These are phyloP conservation scores for Trissolcus japonicus DNA, from an alignment of 2,888 invertebrate genomes.

Conservation along the genomic window DNA sequence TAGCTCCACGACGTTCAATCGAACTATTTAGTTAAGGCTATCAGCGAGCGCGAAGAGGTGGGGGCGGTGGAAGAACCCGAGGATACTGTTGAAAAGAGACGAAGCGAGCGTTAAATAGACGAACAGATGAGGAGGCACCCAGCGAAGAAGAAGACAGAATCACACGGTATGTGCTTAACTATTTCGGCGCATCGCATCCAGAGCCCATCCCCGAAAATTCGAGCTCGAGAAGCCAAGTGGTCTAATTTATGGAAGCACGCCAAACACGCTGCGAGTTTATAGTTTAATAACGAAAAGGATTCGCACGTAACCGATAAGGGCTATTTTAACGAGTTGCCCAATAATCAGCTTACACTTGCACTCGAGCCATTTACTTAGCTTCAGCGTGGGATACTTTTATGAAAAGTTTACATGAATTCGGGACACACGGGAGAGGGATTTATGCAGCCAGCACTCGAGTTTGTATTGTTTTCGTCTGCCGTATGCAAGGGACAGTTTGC, in stretches of 20 bases:
- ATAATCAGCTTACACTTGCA: slow-evolving; percentile 56
- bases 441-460: no score
- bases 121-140: slow-evolving; percentile 31
- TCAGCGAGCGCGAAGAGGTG: slow-evolving; percentile 40
- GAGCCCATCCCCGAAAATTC: slow-evolving; percentile 57
- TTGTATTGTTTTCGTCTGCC: no score
- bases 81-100: slow-evolving; percentile 1
- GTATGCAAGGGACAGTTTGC: no score
- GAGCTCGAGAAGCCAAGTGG: slow-evolving; percentile 60
- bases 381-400: slow-evolving; percentile 16
- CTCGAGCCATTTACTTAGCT: slow-evolving; percentile 44
- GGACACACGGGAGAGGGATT: no score
- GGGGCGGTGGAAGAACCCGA: slow-evolving; percentile 15
- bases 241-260: slow-evolving; percentile 69
- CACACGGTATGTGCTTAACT: slow-evolving; percentile 64
- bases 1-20: slow-evolving; percentile 62
- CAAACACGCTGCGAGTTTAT: slow-evolving; percentile 66
- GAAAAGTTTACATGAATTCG: slow-evolving; percentile 41
- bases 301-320: slow-evolving; percentile 54
- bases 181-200: slow-evolving; percentile 63
- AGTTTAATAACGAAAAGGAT: slow-evolving; percentile 66
- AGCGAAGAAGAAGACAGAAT: slow-evolving; percentile 28
- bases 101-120: slow-evolving; percentile 39
- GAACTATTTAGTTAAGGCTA: slow-evolving; percentile 66
- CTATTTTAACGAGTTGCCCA: slow-evolving; percentile 54